phyloP scores from a whole-genome alignment of 2,113 vertebrate species.

The Gymnorhina tibicen region DNA sequence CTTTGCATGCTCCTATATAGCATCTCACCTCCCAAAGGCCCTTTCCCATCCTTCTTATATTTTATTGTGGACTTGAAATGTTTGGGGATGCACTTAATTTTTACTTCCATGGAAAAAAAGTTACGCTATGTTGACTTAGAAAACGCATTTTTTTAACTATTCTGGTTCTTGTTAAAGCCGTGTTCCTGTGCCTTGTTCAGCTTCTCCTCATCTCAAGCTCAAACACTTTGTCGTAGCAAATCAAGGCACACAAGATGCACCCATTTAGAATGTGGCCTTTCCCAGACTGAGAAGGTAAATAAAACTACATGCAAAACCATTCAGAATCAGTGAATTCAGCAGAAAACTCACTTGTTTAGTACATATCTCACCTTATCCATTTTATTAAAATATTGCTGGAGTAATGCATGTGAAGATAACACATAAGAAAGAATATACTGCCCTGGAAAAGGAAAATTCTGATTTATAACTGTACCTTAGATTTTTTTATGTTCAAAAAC shows the following conservation, averaged over 20 bases:
- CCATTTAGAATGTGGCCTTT: neutral
- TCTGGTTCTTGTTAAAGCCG: neutral
- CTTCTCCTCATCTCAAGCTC: neutral
- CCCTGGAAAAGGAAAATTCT: neutral
- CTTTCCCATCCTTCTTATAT: neutral
- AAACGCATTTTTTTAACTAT: neutral
- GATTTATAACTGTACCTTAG: neutral
- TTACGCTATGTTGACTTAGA: accelerated
- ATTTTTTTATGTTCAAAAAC: neutral
- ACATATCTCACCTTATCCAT: neutral
- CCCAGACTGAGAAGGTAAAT: neutral
- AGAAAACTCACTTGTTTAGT: neutral
- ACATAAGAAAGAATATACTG: neutral
- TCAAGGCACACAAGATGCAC: neutral
- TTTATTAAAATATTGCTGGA: neutral
- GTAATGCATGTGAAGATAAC: neutral
- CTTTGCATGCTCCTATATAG: neutral
- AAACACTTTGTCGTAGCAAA: neutral
- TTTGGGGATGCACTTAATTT: neutral
- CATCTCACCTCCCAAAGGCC: neutral
- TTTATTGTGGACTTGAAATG: neutral
- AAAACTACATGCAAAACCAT: accelerated
- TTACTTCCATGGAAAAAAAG: neutral
- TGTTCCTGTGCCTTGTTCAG: neutral
- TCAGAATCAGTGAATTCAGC: neutral